Conservation (phyloP, 2,113 vertebrate genomes). For the Potamarius usumacintae region DNA sequence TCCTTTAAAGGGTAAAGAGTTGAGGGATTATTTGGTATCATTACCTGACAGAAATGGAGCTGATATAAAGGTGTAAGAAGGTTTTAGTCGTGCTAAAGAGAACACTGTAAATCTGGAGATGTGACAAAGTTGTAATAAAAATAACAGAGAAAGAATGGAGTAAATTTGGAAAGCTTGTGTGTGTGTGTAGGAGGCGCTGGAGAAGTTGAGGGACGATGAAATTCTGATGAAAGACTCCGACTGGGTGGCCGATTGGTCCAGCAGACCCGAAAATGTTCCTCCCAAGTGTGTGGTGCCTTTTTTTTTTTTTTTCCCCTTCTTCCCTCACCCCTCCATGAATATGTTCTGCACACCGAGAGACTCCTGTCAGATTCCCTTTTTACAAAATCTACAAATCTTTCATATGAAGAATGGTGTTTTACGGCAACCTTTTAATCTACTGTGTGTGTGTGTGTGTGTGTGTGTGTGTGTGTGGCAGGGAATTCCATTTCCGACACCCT, state of each 20-base stretch:
- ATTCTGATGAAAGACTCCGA: conserved; percentile 88
- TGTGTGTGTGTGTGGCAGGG: conserved; percentile 70
- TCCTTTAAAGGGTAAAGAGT: no score
- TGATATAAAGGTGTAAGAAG: background rate
- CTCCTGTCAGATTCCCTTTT: background rate
- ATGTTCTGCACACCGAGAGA: no score
- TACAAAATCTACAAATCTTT: no score
- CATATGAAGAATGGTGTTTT: no score
- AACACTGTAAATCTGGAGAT: background rate
- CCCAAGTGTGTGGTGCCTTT: conserved; percentile 84
- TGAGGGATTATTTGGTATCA: background rate
- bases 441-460: background rate
- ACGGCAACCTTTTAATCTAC: background rate
- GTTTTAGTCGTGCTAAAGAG: no score
- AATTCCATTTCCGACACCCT: conserved; percentile 96
- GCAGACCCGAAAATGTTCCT: conserved; percentile 95
- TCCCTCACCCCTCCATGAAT: no score
- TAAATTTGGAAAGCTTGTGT: background rate
- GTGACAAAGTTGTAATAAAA: background rate
- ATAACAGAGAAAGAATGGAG: background rate
- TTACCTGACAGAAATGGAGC: background rate
- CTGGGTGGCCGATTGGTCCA: conserved; percentile 98
- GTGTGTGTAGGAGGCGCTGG: conserved; percentile 76
- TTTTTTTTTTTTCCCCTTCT: no score
- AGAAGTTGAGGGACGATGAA: conserved; percentile 90